Conservation (phyloP, 2,888 invertebrate genomes). For the Stenodera caucasica region DNA sequence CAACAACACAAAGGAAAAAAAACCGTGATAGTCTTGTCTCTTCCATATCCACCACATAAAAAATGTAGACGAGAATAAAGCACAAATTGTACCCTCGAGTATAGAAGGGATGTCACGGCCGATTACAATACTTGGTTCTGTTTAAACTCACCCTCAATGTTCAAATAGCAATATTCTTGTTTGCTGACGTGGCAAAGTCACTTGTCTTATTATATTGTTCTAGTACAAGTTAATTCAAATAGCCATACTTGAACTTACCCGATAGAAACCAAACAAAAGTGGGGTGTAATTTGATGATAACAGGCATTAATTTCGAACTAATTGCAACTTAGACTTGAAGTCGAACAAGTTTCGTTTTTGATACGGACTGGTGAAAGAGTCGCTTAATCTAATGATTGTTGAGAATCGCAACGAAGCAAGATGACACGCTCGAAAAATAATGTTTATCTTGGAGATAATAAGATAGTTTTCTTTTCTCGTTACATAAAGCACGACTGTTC, state of each 20-base stretch:
- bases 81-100: conserved; percentile 29
- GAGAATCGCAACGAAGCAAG: no score
- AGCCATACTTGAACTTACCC: no score
- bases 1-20: no score
- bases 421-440: no score
- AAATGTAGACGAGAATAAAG: conserved; percentile 18
- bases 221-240: conserved; percentile 20
- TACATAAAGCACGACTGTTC: no score
- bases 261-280: no score
- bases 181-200: conserved; percentile 22
- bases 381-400: no score
- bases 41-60: not conserved
- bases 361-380: no score
- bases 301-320: not conserved
- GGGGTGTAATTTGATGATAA: not conserved
- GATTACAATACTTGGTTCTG: conserved; percentile 21
- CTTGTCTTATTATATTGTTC: conserved; percentile 11
- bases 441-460: no score
- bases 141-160: conserved; percentile 1
- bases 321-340: not conserved
- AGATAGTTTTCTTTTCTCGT: no score
- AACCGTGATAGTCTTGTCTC: not conserved
- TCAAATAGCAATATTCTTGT: conserved; percentile 16
- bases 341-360: not conserved
- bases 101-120: conserved; percentile 23